Conservation (phyloP, 2,113 vertebrate genomes). For the Melanocharis versteri region DNA sequence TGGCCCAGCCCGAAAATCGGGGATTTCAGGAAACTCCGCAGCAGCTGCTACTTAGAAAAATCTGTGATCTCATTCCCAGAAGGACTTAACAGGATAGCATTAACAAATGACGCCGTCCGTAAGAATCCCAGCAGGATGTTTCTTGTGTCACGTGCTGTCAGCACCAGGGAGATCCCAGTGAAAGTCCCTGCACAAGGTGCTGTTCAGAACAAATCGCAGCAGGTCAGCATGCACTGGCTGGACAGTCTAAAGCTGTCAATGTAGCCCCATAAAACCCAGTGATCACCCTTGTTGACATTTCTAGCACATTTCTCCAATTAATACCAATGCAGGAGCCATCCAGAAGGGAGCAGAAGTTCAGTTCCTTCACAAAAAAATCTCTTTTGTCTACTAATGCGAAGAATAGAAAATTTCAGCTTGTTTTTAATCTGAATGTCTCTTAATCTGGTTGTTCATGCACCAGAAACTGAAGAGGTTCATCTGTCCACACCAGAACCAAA, state of each 20-base stretch:
- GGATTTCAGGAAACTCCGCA: neutral
- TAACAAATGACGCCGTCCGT: neutral
- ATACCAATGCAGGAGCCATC: neutral
- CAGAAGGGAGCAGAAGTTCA: neutral
- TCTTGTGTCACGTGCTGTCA: neutral
- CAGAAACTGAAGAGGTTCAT: neutral
- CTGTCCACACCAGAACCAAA: neutral
- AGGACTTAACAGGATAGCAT: neutral
- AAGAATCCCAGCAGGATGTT: neutral
- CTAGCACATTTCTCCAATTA: neutral
- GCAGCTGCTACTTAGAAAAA: constrained; percentile 1
- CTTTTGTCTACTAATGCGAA: neutral
- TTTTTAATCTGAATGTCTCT: neutral
- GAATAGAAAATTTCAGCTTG: neutral
- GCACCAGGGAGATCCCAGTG: neutral
- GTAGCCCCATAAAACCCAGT: neutral
- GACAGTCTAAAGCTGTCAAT: neutral
- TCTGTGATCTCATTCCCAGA: neutral
- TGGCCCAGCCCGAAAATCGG: neutral
- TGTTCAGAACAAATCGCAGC: neutral
- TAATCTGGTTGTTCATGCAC: neutral
- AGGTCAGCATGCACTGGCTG: neutral
- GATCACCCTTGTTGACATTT: neutral
- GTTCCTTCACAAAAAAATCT: neutral
- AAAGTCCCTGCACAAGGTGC: neutral